A percentile compares a stretch with the other conserved stretches of the same genome.
Evolutionary conservation across 2,888 invertebrate genomes (phyloP).

Genomic region (Hoplodrina blanda): DNA sequence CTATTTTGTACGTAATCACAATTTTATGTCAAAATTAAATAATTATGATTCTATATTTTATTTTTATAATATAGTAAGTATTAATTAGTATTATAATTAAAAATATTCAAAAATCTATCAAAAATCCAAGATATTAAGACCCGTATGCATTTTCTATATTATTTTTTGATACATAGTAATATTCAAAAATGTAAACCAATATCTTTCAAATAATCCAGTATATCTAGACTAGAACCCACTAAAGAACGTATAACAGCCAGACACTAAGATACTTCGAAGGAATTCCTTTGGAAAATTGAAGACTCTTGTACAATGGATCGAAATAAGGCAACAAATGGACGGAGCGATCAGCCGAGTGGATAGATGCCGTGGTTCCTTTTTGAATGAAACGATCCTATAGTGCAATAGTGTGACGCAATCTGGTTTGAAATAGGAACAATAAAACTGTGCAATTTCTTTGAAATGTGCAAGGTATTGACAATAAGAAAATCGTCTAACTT

Average conservation of each 20-base stretch:
- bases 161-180: too few species aligned
- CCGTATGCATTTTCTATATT: too few species aligned
- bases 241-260: background rate
- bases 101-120: too few species aligned
- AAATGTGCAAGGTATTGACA: background rate
- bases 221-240: background rate
- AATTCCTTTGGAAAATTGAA: slow-evolving; percentile 62
- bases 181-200: too few species aligned
- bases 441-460: slow-evolving; percentile 14
- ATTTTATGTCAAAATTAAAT: too few species aligned
- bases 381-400: slow-evolving; percentile 18
- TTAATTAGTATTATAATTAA: too few species aligned
- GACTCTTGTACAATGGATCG: slow-evolving; percentile 66
- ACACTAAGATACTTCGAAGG: slow-evolving; percentile 37
- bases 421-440: slow-evolving; percentile 10
- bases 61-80: too few species aligned
- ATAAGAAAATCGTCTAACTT: background rate
- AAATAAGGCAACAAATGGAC: slow-evolving; percentile 65
- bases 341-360: slow-evolving; percentile 40
- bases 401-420: slow-evolving; percentile 34
- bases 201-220: background rate
- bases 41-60: too few species aligned
- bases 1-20: too few species aligned
- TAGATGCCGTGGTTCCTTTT: slow-evolving; percentile 29
- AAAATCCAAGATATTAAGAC: too few species aligned